Base-by-base conservation (phyloP, 2,113 vertebrate genomes). In the Varanus salvator region DNA sequence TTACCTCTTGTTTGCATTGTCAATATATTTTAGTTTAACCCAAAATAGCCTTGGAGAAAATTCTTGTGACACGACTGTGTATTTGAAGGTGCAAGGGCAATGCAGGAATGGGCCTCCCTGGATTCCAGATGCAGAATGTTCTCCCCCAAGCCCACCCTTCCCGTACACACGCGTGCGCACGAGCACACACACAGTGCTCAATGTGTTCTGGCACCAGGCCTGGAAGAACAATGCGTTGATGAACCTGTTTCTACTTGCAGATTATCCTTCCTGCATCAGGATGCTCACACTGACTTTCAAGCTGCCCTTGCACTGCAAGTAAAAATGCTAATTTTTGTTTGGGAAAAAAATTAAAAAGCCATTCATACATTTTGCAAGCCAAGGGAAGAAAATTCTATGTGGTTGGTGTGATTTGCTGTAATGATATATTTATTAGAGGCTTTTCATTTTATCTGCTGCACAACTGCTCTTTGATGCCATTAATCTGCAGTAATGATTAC, bases 401-500 rank as follows among this genome's bases (percentile, higher is more conserved):
- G 75, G 48, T 92, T 94, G 50, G 52, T 92, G 48, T 92, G 85
- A 94, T 95, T 95, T 95, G 80, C 93, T 95, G 75, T 93, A 93
- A 97, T 94, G 92, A 93, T 96, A 92, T 94, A 96, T 96, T 96
- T 97, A 95, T 95, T 93, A 95, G 91, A 96, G 95, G 84, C 84
- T 92, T 71, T 87, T 96, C 93, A 92, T 90, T 93, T 95, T 95
- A 91, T 96, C 93, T 95, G 91, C 92, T 91, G 82, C 66, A 96
- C 91, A 95, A 96, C 93, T 92, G 85, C 75, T 97, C 90, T 96
- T 95, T 94, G 94, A 95, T 96, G 90, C 72, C 92, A 95, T 95
- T 96, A 97, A 96, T 93, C 95, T 95, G 91, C 87, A 95, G 92
- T 95, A 96, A 96, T 96, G 92, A 97, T 95, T 96, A 87, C 76